Evolutionary conservation across 2,888 invertebrate species (phyloP), one percentile per base, ranked within the genome.

Genomic region (Troides helena): DNA sequence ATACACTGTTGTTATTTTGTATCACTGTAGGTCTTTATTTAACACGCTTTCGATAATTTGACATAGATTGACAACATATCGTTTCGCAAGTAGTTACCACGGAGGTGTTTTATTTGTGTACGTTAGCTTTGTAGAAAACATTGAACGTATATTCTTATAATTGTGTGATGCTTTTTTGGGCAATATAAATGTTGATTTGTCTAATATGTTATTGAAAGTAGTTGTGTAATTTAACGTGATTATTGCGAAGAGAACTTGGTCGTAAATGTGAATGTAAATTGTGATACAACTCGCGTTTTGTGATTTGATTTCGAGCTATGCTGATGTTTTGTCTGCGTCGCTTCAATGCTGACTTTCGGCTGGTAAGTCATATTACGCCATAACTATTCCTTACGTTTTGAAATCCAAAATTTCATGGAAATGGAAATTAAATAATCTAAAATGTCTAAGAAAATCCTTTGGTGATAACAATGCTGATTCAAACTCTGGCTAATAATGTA

Each of bases 51-150:
- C 78, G 79, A 80, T 82, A 78, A 81, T 83, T 88, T 86, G 84
- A 87, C 85, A 84, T 87, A 84, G 81, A 81, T 88, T 89, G 89
- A 70, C 70, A 69, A 87, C 88, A 86, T 86, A 85, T 84, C 85
- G 80, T 90, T 89, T 90, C 88, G 87, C 88, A 89, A 90, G 87
- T 87, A 83, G 81, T 84, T 82, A 84, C 81, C 79, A 80, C 81
- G 75, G 81, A 84, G 85, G 85, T 88, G 86, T 85, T 86, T 84
- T 88, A 88, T 88, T 89, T 90, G 89, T 90, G 89, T 90, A 87
- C 83, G 79, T 82, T 46, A 46, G 46, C 14, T 79, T 81, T 81
- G 84, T 86, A 83, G 80, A 82, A 85, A 85, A 83, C 80, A 84
- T 83, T 76, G 74, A 76, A 75, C 76, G 77, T 74, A 78, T 76